These are phyloP conservation scores for Hedychridium roseum DNA, from an alignment of 2,888 invertebrate genomes.

Conservation along the genomic window DNA sequence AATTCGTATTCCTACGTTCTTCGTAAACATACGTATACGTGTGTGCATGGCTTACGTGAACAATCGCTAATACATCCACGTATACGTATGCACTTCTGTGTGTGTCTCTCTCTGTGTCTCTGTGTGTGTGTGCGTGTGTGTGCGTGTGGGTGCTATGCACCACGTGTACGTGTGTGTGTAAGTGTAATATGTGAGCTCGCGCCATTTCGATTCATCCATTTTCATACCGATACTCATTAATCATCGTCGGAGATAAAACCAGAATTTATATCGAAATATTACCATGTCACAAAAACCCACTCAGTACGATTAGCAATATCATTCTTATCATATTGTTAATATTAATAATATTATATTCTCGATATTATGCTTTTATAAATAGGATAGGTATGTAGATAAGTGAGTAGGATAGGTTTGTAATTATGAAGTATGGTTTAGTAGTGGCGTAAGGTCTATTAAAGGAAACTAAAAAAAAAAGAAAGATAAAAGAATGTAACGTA, in stretches of 20 bases:
- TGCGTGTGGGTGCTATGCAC: constrained; percentile 18
- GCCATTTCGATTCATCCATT: too few species aligned
- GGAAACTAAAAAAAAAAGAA: constrained; percentile 29
- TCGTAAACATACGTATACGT: constrained; percentile 5
- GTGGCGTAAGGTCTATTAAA: constrained; percentile 41
- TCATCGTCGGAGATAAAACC: constrained; percentile 40
- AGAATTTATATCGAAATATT: constrained; percentile 58
- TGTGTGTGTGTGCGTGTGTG: constrained; percentile 11
- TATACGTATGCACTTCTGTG: constrained; percentile 11
- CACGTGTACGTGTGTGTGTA: too few species aligned
- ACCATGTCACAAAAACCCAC: constrained; percentile 63
- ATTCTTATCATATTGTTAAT: constrained; percentile 63
- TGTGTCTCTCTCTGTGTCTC: constrained; percentile 16
- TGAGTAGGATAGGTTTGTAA: constrained; percentile 45
- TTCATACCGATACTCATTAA: constrained; percentile 31
- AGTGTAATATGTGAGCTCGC: too few species aligned
- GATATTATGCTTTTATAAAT: constrained; percentile 64
- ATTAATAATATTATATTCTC: constrained; percentile 63
- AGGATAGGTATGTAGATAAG: constrained; percentile 49
- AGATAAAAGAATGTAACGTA: too few species aligned
- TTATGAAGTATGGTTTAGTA: constrained; percentile 24
- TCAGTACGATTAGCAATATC: constrained; percentile 64
- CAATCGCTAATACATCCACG: constrained; percentile 5
- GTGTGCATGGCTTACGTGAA: constrained; percentile 10
- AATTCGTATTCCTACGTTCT: constrained; percentile 23